Conservation (phyloP, 2,113 vertebrate species). For the Phocoena phocoena region DNA sequence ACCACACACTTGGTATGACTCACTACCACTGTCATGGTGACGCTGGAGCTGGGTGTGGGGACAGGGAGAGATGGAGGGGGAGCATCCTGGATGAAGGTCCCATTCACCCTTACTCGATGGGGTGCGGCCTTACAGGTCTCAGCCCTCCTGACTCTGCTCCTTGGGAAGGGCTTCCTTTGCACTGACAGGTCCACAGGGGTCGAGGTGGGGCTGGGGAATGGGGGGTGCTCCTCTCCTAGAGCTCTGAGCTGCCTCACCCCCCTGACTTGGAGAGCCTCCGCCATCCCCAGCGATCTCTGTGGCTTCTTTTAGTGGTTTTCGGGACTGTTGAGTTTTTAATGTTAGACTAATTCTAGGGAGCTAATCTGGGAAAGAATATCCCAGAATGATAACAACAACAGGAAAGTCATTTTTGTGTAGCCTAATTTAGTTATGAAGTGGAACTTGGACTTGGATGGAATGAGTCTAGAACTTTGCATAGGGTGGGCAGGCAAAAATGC, state of each 20-base stretch:
- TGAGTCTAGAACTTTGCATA: background rate
- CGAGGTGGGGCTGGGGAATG: background rate
- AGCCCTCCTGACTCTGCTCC: background rate
- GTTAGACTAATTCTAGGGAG: background rate
- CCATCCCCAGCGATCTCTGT: background rate
- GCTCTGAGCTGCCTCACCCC: background rate
- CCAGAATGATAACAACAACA: background rate
- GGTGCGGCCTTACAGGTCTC: rapidly evolving
- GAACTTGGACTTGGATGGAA: background rate
- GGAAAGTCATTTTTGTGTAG: background rate
- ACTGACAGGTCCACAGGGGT: background rate
- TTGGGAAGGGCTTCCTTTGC: background rate
- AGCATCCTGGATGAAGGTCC: background rate
- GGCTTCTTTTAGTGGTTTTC: background rate
- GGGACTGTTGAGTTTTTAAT: background rate
- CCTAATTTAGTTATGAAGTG: background rate
- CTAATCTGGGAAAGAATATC: background rate
- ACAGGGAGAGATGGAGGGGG: background rate
- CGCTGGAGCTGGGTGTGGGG: background rate
- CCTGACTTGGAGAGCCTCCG: background rate
- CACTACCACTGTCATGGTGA: background rate
- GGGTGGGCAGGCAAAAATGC: background rate
- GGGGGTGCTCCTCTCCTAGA: too few species aligned
- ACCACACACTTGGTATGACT: background rate
- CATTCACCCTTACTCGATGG: background rate